Base-by-base conservation (phyloP, 2,797 vertebrate genomes). In the Paguma larvata region DNA sequence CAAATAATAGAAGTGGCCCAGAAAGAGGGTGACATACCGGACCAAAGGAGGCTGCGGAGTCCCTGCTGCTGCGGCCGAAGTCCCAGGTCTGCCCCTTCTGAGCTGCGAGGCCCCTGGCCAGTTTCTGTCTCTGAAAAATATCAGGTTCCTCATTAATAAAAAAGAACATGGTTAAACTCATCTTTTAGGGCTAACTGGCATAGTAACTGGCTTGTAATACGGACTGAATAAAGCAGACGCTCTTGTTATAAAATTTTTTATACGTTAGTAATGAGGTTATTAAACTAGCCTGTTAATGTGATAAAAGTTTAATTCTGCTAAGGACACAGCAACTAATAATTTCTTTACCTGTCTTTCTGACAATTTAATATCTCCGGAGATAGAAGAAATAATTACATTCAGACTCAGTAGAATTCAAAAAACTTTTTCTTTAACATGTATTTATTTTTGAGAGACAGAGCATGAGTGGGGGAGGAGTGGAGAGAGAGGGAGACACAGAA, bases 201-300 rank as follows among this genome's bases (percentile, higher is more conserved):
- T 46, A 79, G 15, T 78, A 32, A 9, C 41, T 79, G 53, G 12
- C 18, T 75, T 85, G 56, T 72, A 78, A 38, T 80, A 80, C 59
- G 53, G 32, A 8, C 62, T 78, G 38, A 77, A 19, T 56, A 94
- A 34, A 94, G 51, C 46, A 75, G 46, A 72, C 25, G 34, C 5
- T 89, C 30, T 53, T 97, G 32, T 77, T 86, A 78, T 70, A 92
- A 92, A 89, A 62, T 41, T 75, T 63, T 48, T 72, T 88, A 41
- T 92, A 65, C 21, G 14, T 73, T 59, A 79, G 10, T 73, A 73
- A 94, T 68, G 34, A 86, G 67, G 34, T 63, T 92, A 46, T n/a
- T 53, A 75, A 53, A 65, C 21, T 79, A 73, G 48, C 30, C 27
- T 70, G 34, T 65, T 85, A 68, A 79, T 63, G 5, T 62, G 51